A percentile compares a stretch with the other conserved stretches of the same genome.
Evolutionary conservation across 2,797 vertebrate species (phyloP).

Genomic region (Mormyrops attenuatus): DNA sequence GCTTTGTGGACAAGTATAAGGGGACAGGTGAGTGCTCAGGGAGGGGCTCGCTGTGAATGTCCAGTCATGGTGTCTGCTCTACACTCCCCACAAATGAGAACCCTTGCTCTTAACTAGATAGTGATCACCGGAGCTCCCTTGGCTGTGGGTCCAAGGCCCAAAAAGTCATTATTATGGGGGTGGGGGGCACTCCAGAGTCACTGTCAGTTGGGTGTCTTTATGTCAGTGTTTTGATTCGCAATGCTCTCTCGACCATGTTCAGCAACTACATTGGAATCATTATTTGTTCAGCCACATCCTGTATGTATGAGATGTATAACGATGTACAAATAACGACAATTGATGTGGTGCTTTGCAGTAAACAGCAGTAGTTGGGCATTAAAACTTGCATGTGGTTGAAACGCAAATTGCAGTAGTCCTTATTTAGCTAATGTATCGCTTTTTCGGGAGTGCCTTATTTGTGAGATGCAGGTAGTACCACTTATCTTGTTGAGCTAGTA

Average conservation of each 20-base stretch:
- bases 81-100: background rate
- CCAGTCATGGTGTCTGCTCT: background rate
- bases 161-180: background rate
- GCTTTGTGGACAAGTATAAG: constrained; percentile 95
- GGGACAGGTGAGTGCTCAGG: constrained; percentile 76
- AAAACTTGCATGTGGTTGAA: background rate
- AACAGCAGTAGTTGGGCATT: background rate
- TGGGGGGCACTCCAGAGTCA: background rate
- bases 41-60: background rate
- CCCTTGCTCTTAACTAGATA: background rate
- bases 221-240: background rate
- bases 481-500: background rate
- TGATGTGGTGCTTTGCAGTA: background rate
- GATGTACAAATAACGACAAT: background rate
- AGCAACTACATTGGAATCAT: background rate
- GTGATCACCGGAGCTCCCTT: background rate
- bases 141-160: background rate
- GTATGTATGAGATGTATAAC: background rate
- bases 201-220: background rate
- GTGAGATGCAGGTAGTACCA: background rate
- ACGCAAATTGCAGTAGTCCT: background rate
- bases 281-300: background rate
- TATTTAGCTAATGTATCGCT: background rate
- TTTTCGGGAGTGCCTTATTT: background rate
- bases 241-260: background rate